Evolutionary conservation across 2,888 invertebrate genomes (phyloP).

Genomic region (Pseudanteris insignis): DNA sequence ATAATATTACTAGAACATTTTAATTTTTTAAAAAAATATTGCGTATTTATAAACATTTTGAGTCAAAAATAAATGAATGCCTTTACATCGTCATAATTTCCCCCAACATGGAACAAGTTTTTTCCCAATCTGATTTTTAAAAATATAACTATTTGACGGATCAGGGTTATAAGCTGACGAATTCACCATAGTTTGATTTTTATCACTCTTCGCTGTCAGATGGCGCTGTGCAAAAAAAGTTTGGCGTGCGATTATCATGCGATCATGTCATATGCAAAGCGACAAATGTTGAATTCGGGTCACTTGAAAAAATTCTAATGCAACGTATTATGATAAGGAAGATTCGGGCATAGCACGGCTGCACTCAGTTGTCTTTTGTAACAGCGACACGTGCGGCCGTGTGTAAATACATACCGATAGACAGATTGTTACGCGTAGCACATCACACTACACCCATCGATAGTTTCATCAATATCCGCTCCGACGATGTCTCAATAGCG

Average conservation of each 20-base stretch:
- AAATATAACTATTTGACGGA: no score
- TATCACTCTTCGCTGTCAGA: no score
- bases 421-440: slow-evolving; percentile 44
- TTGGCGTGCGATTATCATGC: background rate
- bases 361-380: slow-evolving; percentile 9
- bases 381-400: slow-evolving; percentile 16
- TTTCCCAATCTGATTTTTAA: no score
- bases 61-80: no score
- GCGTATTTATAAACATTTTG: no score
- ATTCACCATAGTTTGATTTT: no score
- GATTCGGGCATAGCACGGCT: slow-evolving; percentile 38
- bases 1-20: no score
- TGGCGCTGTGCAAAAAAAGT: background rate
- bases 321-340: slow-evolving; percentile 27
- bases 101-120: background rate
- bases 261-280: background rate
- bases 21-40: no score
- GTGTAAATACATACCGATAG: slow-evolving; percentile 37
- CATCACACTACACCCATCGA: slow-evolving; percentile 43
- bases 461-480: slow-evolving; percentile 55
- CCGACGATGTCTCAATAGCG: slow-evolving; percentile 41
- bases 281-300: slow-evolving; percentile 31
- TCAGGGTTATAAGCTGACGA: no score
- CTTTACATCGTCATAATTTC: no score
- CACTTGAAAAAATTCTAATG: slow-evolving; percentile 32